A percentile compares a stretch with the other conserved stretches of the same genome.
phyloP scores from a whole-genome alignment of 2,888 invertebrate species.

The Hyposoter dolosus region DNA sequence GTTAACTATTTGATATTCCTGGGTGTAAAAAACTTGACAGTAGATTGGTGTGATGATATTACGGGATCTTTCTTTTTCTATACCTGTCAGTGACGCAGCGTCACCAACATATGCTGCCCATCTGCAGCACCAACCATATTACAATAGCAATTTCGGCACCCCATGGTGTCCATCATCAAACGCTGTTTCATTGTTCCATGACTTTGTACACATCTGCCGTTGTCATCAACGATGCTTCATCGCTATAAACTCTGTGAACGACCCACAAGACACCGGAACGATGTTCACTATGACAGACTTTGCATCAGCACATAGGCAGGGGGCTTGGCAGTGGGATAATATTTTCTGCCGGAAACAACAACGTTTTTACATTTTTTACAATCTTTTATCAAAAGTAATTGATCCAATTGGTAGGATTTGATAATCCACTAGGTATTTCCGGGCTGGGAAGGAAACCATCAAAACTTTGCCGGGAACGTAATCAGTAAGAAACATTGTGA shows the following conservation, averaged over 20 bases:
- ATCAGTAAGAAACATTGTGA: no score
- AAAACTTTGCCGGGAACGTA: no score
- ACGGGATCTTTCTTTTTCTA: neutral
- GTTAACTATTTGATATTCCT: neutral
- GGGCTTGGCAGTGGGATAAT: neutral
- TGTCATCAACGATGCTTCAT: slow-evolving; percentile 50
- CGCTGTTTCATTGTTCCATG: slow-evolving; percentile 46
- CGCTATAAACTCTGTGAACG: slow-evolving; percentile 1
- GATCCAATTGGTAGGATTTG: neutral
- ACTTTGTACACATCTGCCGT: slow-evolving; percentile 52
- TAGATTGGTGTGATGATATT: neutral
- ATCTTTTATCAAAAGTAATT: neutral
- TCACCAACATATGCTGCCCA: slow-evolving; percentile 12
- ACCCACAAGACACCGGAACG: neutral
- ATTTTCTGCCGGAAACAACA: neutral
- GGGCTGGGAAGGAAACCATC: neutral
- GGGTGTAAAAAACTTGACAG: neutral
- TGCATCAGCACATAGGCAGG: neutral
- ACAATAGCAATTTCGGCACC: slow-evolving; percentile 19
- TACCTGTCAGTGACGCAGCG: slow-evolving; percentile 17
- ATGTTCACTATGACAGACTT: neutral
- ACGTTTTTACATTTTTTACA: neutral
- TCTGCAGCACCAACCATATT: neutral
- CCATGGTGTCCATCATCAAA: slow-evolving; percentile 14
- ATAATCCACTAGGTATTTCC: neutral